Base-by-base conservation (phyloP, 2,113 vertebrate genomes). In the Rana temporaria region DNA sequence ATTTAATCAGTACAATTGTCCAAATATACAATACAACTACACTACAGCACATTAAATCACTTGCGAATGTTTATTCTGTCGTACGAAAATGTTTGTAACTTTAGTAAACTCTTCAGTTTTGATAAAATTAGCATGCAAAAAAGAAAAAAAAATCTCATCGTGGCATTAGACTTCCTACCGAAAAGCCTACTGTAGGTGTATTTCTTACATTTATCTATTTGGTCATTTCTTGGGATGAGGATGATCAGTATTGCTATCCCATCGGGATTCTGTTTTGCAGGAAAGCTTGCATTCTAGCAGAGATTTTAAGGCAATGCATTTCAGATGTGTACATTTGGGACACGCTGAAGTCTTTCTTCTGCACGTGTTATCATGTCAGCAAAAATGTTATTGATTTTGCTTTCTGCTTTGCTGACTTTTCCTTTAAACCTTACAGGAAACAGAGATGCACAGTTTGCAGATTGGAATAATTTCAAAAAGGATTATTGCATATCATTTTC, bases 321-420 rank as follows among this genome's bases (percentile, higher is more conserved):
- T 56, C 20, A 55, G 60, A 55, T 81, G 42, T 64, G 71, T 73
- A 30, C 69, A 56, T 72, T 57, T 56, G 79, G 60, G 79, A 73
- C 59, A 56, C 63, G 16, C 69, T 53, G 59, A 81, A 63, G 57
- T 65, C 65, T 67, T 42, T 69, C 24, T 60, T 74, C 16, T 19
- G 60, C 24, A 82, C 59, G 69, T 64, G 48, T 65, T 73, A 73
- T 81, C 22, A 70, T 34, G 60, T 74, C 79, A 82, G 79, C 79
- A 82, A 82, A 82, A 81, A 73, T 5, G 32, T 65, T 73, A 82
- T 82, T 74, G 79, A 82, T 82, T 66, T 72, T 38, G 62, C 26
- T 82, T 74, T 72, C 60, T 65, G 48, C 19, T 71, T 81, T 81
- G 79, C 69, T 81, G 79, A 73, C 60, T 73, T 74, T 73, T 82